phyloP scores from a whole-genome alignment of 2,113 vertebrate genomes.

The Dolichallabes microphthalmus region DNA sequence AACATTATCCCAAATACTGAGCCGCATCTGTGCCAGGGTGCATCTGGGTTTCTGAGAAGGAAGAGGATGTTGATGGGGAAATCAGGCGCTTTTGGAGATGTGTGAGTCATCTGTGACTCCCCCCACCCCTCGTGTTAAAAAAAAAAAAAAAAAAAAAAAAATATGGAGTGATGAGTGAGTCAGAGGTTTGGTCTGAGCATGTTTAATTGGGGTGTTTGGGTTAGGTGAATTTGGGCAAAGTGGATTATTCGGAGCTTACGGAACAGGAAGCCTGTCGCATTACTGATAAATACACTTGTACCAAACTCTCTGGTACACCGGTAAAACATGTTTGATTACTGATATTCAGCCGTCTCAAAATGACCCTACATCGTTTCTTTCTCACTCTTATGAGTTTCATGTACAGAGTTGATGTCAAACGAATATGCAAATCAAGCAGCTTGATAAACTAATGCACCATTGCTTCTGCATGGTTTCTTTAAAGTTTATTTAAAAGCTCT shows the following conservation, averaged over 20 bases:
- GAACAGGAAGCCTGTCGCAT: slow-evolving; percentile 29
- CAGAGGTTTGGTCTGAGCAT: slow-evolving; percentile 38
- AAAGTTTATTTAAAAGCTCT: not conserved
- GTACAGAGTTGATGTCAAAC: not conserved
- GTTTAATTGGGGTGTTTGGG: slow-evolving; percentile 46
- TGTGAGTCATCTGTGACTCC: slow-evolving; percentile 38
- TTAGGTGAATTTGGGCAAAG: slow-evolving; percentile 39
- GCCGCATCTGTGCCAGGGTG: slow-evolving; percentile 11
- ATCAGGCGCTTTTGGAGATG: slow-evolving; percentile 23
- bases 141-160: not conserved
- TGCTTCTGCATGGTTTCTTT: not conserved
- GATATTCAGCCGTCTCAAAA: slow-evolving; percentile 17
- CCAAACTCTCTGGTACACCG: slow-evolving; percentile 23
- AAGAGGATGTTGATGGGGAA: slow-evolving; percentile 33
- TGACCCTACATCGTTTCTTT: slow-evolving; percentile 5
- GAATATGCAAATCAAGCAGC: not conserved
- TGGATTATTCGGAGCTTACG: slow-evolving; percentile 40
- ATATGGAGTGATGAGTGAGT: too few species aligned
- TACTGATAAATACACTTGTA: slow-evolving; percentile 3
- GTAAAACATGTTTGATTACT: slow-evolving; percentile 11
- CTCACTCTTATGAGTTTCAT: slow-evolving; percentile 1
- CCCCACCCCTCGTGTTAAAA: not conserved
- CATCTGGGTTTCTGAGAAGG: slow-evolving; percentile 38
- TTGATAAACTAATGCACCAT: not conserved
- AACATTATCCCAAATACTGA: slow-evolving; percentile 21